Conservation (phyloP, 1,140 invertebrate genomes). For the Hirudo medicinalis region DNA sequence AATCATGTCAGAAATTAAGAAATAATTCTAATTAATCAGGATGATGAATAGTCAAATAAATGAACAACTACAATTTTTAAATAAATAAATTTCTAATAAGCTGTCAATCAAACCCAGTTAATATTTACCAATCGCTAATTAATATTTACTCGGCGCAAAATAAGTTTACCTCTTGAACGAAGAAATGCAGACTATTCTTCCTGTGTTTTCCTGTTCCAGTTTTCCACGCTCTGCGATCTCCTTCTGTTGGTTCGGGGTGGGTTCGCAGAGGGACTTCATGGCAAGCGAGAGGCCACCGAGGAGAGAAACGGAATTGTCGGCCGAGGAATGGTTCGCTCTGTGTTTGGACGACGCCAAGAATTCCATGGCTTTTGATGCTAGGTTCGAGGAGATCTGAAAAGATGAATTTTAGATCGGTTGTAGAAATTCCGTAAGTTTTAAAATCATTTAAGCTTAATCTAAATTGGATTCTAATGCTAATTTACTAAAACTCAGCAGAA, state of each 20-base stretch:
- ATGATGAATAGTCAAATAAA: too few relatives aligned
- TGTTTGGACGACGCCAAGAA: constrained; percentile 51
- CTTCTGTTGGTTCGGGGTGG: not conserved
- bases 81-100: too few relatives aligned
- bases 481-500: not conserved
- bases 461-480: not conserved
- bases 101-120: too few relatives aligned
- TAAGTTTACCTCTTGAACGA: constrained; percentile 55
- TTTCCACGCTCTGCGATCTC: not conserved
- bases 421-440: too few relatives aligned
- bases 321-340: constrained; percentile 47
- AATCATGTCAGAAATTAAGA: too few relatives aligned
- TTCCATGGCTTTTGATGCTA: not conserved
- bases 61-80: too few relatives aligned
- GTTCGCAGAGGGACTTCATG: not conserved
- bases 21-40: too few relatives aligned
- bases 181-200: constrained; percentile 74
- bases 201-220: constrained; percentile 51
- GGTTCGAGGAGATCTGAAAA: not conserved
- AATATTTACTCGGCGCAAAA: not conserved
- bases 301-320: constrained; percentile 42
- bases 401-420: not conserved
- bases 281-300: not conserved
- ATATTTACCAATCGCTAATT: not conserved
- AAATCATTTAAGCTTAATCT: too few relatives aligned